Base-by-base conservation (phyloP, 2,113 vertebrate species). In the Chaetodon auriga region DNA sequence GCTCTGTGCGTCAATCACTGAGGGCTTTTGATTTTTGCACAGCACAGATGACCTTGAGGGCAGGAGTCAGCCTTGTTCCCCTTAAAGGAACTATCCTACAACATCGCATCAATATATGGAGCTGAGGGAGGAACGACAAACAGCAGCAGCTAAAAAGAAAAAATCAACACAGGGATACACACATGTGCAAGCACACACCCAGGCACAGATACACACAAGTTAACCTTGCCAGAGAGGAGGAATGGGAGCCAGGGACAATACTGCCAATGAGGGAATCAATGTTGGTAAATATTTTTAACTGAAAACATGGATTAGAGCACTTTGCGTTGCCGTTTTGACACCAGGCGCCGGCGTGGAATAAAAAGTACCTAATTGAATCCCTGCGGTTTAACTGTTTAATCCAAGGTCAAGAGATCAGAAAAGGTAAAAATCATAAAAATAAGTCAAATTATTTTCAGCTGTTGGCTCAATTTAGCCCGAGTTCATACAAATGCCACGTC, bases 21-120 rank as follows among this genome's bases (percentile, higher is more conserved):
- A 66, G 51, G 58, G 64, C 61, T 64, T 88, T 75, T 86, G 75
- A 88, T 74, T 86, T 78, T 38, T 21, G 30, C n/a, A 13, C 9
- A 12, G 25, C 69, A 25, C 18, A 43, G 46, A 60, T 66, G 83
- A 86, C 87, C 89, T 85, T 76, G 68, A 86, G 84, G 79, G 69
- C 68, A 75, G 46, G 63, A 84, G 72, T 70, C 65, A 68, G 65
- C 57, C 77, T 73, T 36, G 70, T 64, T 83, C 51, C 18, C 25
- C 35, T 80, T 71, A 54, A 83, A 82, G 45, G 38, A 63, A 62
- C 58, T 68, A 73, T 53, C 25, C 54, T 21, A 68, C 72, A 66
- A 2, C 38, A 55, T 25, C 19, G 16, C 75, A 57, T 89, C 76
- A 43, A 90, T 84, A 85, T 46, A 60, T 74, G 53, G 53, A 84